Conservation (phyloP, 2,113 vertebrate genomes). For the Oreocharis arfaki region DNA sequence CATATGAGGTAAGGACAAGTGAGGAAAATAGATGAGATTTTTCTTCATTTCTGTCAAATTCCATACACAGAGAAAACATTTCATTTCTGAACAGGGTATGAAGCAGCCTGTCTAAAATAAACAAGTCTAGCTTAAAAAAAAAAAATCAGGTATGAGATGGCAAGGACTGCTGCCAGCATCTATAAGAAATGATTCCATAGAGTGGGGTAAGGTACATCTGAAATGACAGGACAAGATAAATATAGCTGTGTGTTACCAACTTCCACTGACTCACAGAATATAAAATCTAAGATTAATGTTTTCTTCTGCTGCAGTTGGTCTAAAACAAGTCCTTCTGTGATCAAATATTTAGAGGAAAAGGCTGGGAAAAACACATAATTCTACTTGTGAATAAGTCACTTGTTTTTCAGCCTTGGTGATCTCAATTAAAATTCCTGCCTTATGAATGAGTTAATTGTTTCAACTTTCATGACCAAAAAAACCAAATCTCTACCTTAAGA, state of each 20-base stretch:
- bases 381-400: constrained; percentile 24
- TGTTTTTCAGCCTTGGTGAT: constrained; percentile 28
- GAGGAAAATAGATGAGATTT: constrained; percentile 52
- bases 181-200: constrained; percentile 22
- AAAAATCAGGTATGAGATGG: not conserved
- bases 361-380: not conserved
- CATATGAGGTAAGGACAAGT: constrained; percentile 59
- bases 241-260: constrained; percentile 11
- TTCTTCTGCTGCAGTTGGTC: constrained; percentile 4
- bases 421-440: constrained; percentile 39
- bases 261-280: constrained; percentile 25
- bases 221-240: constrained; percentile 62
- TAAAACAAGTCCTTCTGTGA: constrained; percentile 13
- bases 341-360: constrained; percentile 22
- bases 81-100: constrained; percentile 34
- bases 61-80: constrained; percentile 28
- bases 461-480: not conserved
- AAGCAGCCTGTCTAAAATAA: constrained; percentile 54
- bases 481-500: not conserved
- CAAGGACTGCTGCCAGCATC: constrained; percentile 5
- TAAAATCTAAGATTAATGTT: constrained; percentile 8
- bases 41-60: constrained; percentile 62
- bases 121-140: constrained; percentile 27
- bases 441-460: constrained; percentile 59
- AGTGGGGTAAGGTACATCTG: constrained; percentile 8